These are phyloP conservation scores for Dicentrarchus labrax DNA, from an alignment of 2,113 vertebrate species.

Conservation along the genomic window DNA sequence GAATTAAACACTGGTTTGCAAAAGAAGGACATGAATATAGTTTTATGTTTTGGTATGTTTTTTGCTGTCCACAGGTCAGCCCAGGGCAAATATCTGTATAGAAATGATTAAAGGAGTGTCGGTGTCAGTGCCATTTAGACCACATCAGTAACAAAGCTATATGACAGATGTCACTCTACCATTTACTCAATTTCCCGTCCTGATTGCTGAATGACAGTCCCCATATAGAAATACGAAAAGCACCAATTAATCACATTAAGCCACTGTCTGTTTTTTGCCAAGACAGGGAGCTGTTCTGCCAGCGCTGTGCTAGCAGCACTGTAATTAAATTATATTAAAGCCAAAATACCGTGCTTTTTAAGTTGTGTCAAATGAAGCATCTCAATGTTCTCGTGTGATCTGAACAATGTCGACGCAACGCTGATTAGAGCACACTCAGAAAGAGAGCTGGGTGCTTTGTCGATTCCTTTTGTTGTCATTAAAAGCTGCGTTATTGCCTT, in stretches of 20 bases:
- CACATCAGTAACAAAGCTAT: constrained; percentile 12
- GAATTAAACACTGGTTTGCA: neutral
- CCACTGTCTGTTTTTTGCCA: constrained; percentile 61
- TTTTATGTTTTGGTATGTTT: neutral
- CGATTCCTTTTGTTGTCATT: constrained; percentile 74
- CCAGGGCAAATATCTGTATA: too few species aligned
- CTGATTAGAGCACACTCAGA: constrained; percentile 70
- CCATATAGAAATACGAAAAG: constrained; percentile 60
- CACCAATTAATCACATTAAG: constrained; percentile 79
- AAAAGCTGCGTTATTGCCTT: constrained; percentile 69
- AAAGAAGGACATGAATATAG: neutral
- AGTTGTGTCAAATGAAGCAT: constrained; percentile 66
- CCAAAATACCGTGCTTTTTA: constrained; percentile 66
- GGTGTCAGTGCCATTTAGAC: neutral
- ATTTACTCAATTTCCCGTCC: constrained; percentile 50
- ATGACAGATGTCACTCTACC: constrained; percentile 29
- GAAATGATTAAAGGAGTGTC: too few species aligned
- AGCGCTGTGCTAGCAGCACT: constrained; percentile 53
- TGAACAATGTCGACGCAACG: constrained; percentile 50
- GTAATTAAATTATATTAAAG: constrained; percentile 77
- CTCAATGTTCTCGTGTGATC: constrained; percentile 65
- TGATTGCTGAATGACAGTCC: constrained; percentile 63
- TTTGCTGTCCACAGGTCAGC: neutral
- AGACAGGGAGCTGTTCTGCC: constrained; percentile 58
- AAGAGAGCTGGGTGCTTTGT: constrained; percentile 69